A percentile compares a stretch with the other conserved stretches of the same genome.
These are phyloP conservation scores for Pyrochroa serraticornis DNA, from an alignment of 2,888 invertebrate species.

Conservation along the genomic window DNA sequence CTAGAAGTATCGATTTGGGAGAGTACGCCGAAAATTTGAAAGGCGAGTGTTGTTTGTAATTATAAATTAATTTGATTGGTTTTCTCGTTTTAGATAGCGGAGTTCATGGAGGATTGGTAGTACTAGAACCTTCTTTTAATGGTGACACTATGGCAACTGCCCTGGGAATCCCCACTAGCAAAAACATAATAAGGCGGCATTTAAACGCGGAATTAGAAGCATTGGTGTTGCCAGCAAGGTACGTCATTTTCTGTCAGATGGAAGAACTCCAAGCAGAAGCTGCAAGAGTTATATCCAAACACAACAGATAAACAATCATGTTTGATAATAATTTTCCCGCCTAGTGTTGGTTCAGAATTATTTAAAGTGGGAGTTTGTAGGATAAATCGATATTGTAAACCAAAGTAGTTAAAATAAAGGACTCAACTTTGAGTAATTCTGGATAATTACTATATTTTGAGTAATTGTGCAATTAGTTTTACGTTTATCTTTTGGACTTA, in stretches of 20 bases:
- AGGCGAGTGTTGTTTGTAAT: slow-evolving; percentile 62
- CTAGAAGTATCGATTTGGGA: slow-evolving; percentile 88
- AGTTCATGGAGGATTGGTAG: slow-evolving; percentile 92
- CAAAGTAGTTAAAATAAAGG: not conserved
- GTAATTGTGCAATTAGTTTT: slow-evolving; percentile 37
- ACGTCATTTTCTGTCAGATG: slow-evolving; percentile 85
- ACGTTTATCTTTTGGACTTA: slow-evolving; percentile 22
- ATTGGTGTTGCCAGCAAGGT: slow-evolving; percentile 91
- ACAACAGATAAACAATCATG: slow-evolving; percentile 56
- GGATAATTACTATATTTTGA: slow-evolving; percentile 13
- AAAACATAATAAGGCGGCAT: slow-evolving; percentile 91
- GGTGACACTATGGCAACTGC: slow-evolving; percentile 95
- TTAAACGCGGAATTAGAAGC: slow-evolving; percentile 90
- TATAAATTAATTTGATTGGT: not conserved
- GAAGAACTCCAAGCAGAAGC: slow-evolving; percentile 82
- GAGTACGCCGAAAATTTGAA: slow-evolving; percentile 93
- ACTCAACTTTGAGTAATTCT: slow-evolving; percentile 10
- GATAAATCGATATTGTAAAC: slow-evolving; percentile 1
- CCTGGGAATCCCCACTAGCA: slow-evolving; percentile 88
- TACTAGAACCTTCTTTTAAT: slow-evolving; percentile 91
- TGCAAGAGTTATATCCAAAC: slow-evolving; percentile 71
- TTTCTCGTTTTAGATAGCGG: slow-evolving; percentile 75
- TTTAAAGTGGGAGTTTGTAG: slow-evolving; percentile 14
- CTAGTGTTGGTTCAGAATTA: slow-evolving; percentile 18
- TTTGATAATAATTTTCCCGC: slow-evolving; percentile 29